Conservation (phyloP, 2,888 invertebrate genomes). For the Drosophila dives region DNA sequence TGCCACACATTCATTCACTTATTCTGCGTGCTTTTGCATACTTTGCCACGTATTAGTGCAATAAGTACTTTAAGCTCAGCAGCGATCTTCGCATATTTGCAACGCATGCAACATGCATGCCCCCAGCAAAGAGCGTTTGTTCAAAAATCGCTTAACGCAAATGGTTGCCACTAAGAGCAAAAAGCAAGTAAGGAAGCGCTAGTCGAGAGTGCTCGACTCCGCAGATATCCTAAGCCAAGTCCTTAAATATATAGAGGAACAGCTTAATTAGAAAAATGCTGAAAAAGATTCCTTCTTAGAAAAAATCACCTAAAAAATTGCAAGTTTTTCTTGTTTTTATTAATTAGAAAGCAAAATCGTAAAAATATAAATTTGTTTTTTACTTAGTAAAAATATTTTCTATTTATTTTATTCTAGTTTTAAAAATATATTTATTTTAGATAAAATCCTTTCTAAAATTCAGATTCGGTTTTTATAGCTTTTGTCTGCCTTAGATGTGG, state of each 20-base stretch:
- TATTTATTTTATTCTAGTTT: not conserved
- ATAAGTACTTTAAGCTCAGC: constrained; percentile 17
- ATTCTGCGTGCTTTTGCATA: constrained; percentile 72
- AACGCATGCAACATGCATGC: constrained; percentile 2
- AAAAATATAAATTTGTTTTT: not conserved
- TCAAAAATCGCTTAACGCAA: constrained; percentile 7
- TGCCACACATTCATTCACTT: constrained; percentile 37
- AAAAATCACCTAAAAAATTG: not conserved
- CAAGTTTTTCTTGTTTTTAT: not conserved
- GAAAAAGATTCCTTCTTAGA: not conserved
- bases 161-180: not conserved
- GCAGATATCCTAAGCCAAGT: not conserved
- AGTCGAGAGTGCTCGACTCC: not conserved
- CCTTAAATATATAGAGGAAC: too few species aligned
- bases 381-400: not conserved
- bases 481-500: not conserved
- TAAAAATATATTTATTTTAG: not conserved
- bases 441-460: not conserved
- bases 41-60: constrained; percentile 62
- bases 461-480: not conserved
- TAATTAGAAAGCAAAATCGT: not conserved
- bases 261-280: not conserved
- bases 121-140: not conserved
- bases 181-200: not conserved
- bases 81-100: constrained; percentile 10